Base-by-base conservation (phyloP, 1,140 invertebrate genomes). In the Aphelinus certus region DNA sequence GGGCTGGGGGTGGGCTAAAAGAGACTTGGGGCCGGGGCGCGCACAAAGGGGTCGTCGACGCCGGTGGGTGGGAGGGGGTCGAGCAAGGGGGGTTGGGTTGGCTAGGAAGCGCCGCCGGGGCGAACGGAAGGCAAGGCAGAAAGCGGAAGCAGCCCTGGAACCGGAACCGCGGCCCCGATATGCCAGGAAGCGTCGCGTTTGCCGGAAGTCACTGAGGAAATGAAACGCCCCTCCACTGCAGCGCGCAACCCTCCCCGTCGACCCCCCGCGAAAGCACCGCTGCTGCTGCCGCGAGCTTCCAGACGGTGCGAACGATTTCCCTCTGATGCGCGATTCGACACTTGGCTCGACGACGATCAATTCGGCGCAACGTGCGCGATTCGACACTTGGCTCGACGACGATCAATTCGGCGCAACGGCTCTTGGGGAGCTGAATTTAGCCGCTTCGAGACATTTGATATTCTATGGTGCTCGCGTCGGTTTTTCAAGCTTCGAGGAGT, bases 201-300 rank as follows among this genome's bases (percentile, higher is more conserved):
- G 83, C 85, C 86, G 86, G 86, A 86, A 87, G 85, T 86, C 83
- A 81, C 81, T 81, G 80, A 85, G 86, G 86, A 87, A 87, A 87
- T 87, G 86, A 87, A 87, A 87, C 83, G 81, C 82, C 84, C 26
- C 26, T 26, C 26, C 26, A 26, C 26, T 26, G 26, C 26, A 26
- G 26, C 26, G 26, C 26, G 26, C 26, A 26, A 80, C 82, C 79
- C 78, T n/a, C 77, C 71, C 73, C 79, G 53, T 71, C 64, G 75
- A 73, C 73, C 77, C 71, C 63, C 51, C 76, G 45, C 61, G 65
- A 65, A 64, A 60, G 63, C 66, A 55, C 47, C 71, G 55, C 26
- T 26, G 26, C 26, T 26, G 26, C 26, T 26, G 26, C 26, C 26
- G 66, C 60, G 66, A 72, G 66, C 63, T 68, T 4, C 45, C 45